These are phyloP conservation scores for Pipistrellus nathusii DNA, from an alignment of 2,797 vertebrate genomes.

Conservation along the genomic window DNA sequence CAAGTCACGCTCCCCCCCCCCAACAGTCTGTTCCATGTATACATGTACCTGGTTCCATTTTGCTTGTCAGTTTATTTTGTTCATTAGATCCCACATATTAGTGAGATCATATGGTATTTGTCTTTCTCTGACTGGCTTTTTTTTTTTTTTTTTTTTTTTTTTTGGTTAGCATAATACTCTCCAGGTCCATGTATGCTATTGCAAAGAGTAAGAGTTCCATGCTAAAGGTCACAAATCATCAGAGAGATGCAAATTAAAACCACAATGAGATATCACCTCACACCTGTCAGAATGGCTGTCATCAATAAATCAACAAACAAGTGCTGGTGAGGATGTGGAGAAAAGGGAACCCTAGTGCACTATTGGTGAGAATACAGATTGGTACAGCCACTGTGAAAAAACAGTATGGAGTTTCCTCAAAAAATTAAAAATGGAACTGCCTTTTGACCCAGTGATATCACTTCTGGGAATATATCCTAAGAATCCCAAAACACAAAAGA, in stretches of 20 bases:
- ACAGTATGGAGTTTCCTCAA: background rate
- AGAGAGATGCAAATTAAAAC: background rate
- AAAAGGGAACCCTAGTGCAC: too few species aligned
- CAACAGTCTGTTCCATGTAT: background rate
- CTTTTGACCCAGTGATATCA: background rate
- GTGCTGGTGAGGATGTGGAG: too few species aligned
- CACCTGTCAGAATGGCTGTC: too few species aligned
- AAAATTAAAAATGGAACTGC: background rate
- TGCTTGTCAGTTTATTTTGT: background rate
- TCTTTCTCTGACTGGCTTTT: background rate
- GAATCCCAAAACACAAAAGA: background rate
- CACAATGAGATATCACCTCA: too few species aligned
- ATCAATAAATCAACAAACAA: too few species aligned
- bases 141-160: too few species aligned
- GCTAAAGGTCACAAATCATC: background rate
- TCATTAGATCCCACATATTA: background rate
- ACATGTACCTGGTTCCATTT: background rate
- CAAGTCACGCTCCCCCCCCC: background rate
- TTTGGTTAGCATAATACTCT: background rate
- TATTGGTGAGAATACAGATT: too few species aligned
- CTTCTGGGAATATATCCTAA: too few species aligned
- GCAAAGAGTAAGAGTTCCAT: background rate
- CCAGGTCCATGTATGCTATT: background rate
- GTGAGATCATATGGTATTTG: background rate
- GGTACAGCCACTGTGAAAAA: background rate